A percentile compares a stretch with the other conserved stretches of the same genome.
phyloP scores from a whole-genome alignment of 2,888 invertebrate species.

The Temnothorax rugatulus region DNA sequence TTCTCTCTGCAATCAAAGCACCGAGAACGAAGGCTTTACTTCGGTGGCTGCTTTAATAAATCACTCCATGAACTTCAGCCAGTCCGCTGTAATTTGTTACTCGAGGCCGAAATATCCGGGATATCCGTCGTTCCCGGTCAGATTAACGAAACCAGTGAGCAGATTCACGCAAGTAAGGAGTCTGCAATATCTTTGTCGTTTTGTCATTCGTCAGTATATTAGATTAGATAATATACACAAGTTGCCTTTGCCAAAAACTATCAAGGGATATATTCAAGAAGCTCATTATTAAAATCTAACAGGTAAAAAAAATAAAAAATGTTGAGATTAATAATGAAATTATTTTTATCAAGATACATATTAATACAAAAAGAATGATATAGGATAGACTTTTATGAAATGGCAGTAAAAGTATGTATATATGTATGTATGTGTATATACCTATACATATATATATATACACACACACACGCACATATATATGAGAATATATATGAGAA shows the following conservation, averaged over 20 bases:
- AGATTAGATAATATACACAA: slow-evolving; percentile 90
- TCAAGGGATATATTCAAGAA: slow-evolving; percentile 87
- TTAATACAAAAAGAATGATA: not conserved
- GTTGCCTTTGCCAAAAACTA: slow-evolving; percentile 89
- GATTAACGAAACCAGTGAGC: slow-evolving; percentile 91
- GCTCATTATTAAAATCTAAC: slow-evolving; percentile 75
- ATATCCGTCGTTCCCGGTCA: slow-evolving; percentile 91
- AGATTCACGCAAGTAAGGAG: slow-evolving; percentile 91
- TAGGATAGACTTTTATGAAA: slow-evolving; percentile 21
- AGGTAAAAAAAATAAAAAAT: not conserved
- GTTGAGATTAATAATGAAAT: slow-evolving; percentile 22
- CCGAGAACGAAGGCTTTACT: slow-evolving; percentile 86
- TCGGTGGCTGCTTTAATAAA: slow-evolving; percentile 92
- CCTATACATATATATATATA: too few species aligned
- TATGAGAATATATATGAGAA: not conserved
- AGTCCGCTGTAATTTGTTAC: slow-evolving; percentile 91
- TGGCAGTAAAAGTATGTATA: slow-evolving; percentile 2
- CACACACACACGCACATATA: not conserved
- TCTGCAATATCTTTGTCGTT: slow-evolving; percentile 91
- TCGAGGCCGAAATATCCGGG: slow-evolving; percentile 90
- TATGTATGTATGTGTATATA: too few species aligned
- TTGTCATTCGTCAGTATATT: slow-evolving; percentile 91
- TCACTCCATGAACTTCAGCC: slow-evolving; percentile 91
- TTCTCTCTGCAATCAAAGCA: slow-evolving; percentile 88
- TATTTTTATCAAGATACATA: slow-evolving; percentile 41